These are phyloP conservation scores for Dexiosoma caninum DNA, from an alignment of 2,888 invertebrate genomes.

Conservation along the genomic window DNA sequence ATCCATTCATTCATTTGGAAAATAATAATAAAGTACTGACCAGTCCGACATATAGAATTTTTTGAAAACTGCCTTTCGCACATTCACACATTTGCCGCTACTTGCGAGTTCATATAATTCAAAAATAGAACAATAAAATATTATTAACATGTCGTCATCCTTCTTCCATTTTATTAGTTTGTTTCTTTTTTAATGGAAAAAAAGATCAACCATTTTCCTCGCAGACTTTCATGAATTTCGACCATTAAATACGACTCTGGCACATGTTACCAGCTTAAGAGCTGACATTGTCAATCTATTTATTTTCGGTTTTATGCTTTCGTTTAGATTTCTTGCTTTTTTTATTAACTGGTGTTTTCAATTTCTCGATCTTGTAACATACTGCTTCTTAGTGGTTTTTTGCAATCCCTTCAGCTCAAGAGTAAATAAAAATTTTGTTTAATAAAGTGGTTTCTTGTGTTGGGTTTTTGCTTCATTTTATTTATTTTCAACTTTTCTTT, in stretches of 20 bases:
- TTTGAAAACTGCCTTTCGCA: too few relatives aligned
- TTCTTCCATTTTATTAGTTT: too few relatives aligned
- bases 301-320: not conserved
- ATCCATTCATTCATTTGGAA: too few relatives aligned
- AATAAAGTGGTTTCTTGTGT: conserved; percentile 52
- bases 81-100: too few relatives aligned
- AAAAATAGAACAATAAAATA: too few relatives aligned
- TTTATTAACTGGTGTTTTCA: not conserved
- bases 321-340: not conserved
- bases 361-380: conserved; percentile 36
- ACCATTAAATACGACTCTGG: not conserved
- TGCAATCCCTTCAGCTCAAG: conserved; percentile 32
- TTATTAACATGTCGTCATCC: too few relatives aligned
- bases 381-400: conserved; percentile 34
- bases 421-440: conserved; percentile 54
- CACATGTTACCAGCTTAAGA: conserved; percentile 24
- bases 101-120: too few relatives aligned
- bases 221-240: not conserved
- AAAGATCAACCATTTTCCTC: not conserved
- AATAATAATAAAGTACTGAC: too few relatives aligned
- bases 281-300: conserved; percentile 21
- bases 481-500: not conserved
- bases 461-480: not conserved
- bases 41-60: too few relatives aligned
- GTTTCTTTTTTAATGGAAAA: too few relatives aligned